Evolutionary conservation across 2,888 invertebrate species (phyloP).

Genomic region (Hofmannophila pseudospretella): DNA sequence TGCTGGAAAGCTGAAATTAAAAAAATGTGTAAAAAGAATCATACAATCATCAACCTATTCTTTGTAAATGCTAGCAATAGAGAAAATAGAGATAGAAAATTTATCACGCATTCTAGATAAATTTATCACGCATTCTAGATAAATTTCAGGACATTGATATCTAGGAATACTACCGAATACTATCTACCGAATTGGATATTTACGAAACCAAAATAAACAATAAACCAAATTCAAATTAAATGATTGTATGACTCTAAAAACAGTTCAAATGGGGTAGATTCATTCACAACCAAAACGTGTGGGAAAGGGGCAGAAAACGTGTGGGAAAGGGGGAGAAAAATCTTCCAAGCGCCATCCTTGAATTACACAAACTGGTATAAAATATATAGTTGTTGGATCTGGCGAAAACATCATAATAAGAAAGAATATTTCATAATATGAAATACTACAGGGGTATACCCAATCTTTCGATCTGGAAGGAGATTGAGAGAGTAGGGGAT

Average conservation of each 20-base stretch:
- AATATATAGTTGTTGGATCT: conserved; percentile 5
- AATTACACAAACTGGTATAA: conserved; percentile 35
- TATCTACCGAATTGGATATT: not conserved
- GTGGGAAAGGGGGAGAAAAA: conserved; percentile 25
- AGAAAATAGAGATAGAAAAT: too few species aligned
- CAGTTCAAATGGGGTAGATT: conserved; percentile 14
- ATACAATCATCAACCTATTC: conserved; percentile 18
- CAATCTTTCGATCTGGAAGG: too few species aligned
- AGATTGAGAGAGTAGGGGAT: too few species aligned
- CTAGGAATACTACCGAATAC: too few species aligned
- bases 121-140: too few species aligned
- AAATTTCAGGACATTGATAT: too few species aligned
- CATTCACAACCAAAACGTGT: conserved; percentile 22
- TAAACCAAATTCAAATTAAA: conserved; percentile 2
- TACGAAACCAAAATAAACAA: not conserved
- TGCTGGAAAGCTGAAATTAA: conserved; percentile 44
- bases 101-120: not conserved
- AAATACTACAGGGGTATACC: too few species aligned
- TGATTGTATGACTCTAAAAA: conserved; percentile 34
- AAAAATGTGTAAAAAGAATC: conserved; percentile 27
- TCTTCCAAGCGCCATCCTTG: conserved; percentile 47
- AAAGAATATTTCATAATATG: too few species aligned
- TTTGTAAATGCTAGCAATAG: not conserved
- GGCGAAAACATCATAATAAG: not conserved
- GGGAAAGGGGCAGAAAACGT: conserved; percentile 19